Evolutionary conservation across 2,797 vertebrate species (phyloP), one percentile per base, ranked within the genome.

Genomic region (Euthynnus affinis): DNA sequence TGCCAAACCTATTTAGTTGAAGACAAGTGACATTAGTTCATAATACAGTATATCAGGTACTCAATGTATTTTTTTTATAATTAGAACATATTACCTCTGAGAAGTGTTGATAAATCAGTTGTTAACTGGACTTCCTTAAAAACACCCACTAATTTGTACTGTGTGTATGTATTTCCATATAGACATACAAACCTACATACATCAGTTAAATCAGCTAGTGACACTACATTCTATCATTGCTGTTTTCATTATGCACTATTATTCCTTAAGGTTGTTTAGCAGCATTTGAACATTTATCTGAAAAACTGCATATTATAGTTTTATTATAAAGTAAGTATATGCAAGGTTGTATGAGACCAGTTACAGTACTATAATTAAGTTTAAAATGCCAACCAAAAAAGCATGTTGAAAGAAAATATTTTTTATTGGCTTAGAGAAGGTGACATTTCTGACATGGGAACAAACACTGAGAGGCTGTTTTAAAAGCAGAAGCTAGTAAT

Each of bases 401-500:
- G 53, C 55, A 34, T 53, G 18, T 51, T 58, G 22, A 20, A 48
- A 64, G 62, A 56, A 65, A 65, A 37, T 13, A 37, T 4, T 5
- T 58, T 40, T 14, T 80, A 53, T 34, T 20, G 40, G 52, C 60
- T 82, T 27, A 15, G 52, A 80, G 76, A 23, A 68, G 55, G 46
- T 55, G 57, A 68, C 29, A 18, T 69, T 83, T 63, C 42, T 82
- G 73, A 59, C 78, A 48, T 15, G 49, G 59, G 69, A 75, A 76
- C 59, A 55, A 70, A 73, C 63, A 78, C 55, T 22, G 52, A 73
- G 60, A 78, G 42, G 32, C 32, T 71, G 74, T 63, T 79, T 69
- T 77, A 80, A 76, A 72, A 83, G 61, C 61, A 84, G 72, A 66
- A 70, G 34, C 60, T 63, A 64, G 29, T 84, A 83, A 86, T 90